Base-by-base conservation (phyloP, 2,888 invertebrate genomes). In the Ethmia dodecea region DNA sequence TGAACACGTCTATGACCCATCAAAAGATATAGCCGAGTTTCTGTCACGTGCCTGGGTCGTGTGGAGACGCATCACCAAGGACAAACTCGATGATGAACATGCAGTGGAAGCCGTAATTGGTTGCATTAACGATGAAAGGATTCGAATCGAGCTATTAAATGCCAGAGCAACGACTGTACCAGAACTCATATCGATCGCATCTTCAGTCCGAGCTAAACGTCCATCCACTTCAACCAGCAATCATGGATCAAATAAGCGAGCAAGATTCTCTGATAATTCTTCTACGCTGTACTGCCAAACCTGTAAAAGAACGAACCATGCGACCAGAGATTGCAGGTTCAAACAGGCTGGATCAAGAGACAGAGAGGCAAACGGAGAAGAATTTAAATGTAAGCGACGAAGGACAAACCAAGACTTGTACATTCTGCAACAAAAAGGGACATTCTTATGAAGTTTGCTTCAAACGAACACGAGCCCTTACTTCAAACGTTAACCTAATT, bases 101-200 rank as follows among this genome's bases (percentile, higher is more conserved):
- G 47, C 48, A 3, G 50, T 58, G 1, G 52, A 55, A 31, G 50
- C 51, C 1, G 52, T 58, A 2, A 56, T 59, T 14, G 56, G 56
- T 10, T 39, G 43, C 14, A 28, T 56, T n/a, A 31, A 28, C 5
- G 58, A 60, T 27, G 55, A 47, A 12, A 46, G 49, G 0, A 31
- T 60, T 1, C 31, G 55, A 3, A 54, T 54, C 5, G 54, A 56
- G 31, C 28, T 55, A 10, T 13, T 57, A 13, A 60, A 51, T 32
- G 41, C 47, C 1, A 40, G 45, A 14, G 50, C 52, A 0, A 40
- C 37, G 0, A 35, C 49, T 1, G 51, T 55, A 0, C 52, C 52
- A 0, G 55, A 55, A 26, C 25, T 55, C 0, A 52, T 52, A 13
- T 55, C 55, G 0, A 42, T 58, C 3, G 59, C 55, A 5, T 18